These are phyloP conservation scores for Sturnus vulgaris DNA, from an alignment of 2,113 vertebrate genomes.

Conservation along the genomic window DNA sequence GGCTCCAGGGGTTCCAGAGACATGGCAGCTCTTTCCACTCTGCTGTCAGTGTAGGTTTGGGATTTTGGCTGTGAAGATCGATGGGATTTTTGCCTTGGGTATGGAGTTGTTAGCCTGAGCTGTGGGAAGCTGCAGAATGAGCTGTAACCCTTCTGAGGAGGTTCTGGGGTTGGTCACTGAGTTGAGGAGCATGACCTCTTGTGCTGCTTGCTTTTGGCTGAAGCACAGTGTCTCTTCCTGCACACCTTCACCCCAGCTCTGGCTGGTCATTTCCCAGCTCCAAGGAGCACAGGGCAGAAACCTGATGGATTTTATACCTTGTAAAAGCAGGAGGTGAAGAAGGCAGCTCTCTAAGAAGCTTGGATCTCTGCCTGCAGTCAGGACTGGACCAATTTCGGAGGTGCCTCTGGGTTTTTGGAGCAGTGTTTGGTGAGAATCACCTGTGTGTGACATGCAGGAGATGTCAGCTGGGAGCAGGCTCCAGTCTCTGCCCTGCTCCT, in stretches of 20 bases:
- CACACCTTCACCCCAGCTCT: neutral
- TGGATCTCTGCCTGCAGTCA: neutral
- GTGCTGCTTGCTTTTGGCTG: neutral
- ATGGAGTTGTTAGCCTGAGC: neutral
- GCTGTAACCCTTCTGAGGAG: neutral
- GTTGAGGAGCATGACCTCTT: neutral
- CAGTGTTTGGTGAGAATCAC: neutral
- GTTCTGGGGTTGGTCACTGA: neutral
- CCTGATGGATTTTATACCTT: rapidly evolving
- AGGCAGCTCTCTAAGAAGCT: neutral
- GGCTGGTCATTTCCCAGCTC: neutral
- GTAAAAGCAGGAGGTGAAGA: neutral
- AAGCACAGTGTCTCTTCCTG: neutral
- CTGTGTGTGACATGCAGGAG: rapidly evolving
- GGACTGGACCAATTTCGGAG: neutral
- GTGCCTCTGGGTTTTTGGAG: neutral
- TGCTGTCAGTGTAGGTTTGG: neutral
- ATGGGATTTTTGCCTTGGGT: neutral
- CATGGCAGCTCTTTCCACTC: neutral
- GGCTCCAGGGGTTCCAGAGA: neutral
- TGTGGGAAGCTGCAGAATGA: neutral
- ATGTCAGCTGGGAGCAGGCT: neutral
- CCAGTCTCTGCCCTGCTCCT: rapidly evolving
- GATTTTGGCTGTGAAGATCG: neutral
- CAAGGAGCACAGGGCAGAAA: neutral